Evolutionary conservation across 2,888 invertebrate genomes (phyloP).

Genomic region (Sceliomorpha sp.): DNA sequence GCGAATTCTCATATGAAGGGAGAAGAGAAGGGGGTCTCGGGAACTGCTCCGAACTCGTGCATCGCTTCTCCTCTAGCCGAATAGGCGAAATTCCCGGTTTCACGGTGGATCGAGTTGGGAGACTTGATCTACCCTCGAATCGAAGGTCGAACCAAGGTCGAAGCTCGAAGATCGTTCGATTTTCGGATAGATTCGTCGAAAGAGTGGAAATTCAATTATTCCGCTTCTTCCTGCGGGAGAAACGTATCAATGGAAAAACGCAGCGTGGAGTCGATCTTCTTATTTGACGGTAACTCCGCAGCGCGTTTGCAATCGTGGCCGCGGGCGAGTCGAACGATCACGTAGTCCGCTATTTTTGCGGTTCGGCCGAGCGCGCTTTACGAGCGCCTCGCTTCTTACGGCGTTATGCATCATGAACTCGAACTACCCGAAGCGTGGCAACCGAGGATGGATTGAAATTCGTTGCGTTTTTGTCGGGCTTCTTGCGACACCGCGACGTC

Average conservation of each 20-base stretch:
- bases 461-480: slow-evolving; percentile 47
- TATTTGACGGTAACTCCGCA: slow-evolving; percentile 26
- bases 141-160: no score
- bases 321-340: slow-evolving; percentile 38
- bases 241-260: slow-evolving; percentile 6
- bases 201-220: no score
- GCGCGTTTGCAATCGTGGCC: slow-evolving; percentile 43
- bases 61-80: slow-evolving; percentile 18
- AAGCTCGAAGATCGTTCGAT: no score
- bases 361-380: slow-evolving; percentile 52
- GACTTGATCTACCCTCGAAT: no score
- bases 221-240: no score
- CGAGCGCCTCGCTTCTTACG: slow-evolving; percentile 53
- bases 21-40: slow-evolving; percentile 3
- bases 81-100: no score
- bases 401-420: slow-evolving; percentile 61
- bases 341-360: slow-evolving; percentile 52
- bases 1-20: no score
- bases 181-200: no score
- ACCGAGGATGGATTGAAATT: slow-evolving; percentile 35
- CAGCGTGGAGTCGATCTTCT: slow-evolving; percentile 32
- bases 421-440: slow-evolving; percentile 8
- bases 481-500: slow-evolving; percentile 22
- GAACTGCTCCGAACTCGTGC: no score
- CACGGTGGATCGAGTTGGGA: no score